Conservation (phyloP, 2,797 vertebrate genomes). For the Pseudopleuronectes americanus region DNA sequence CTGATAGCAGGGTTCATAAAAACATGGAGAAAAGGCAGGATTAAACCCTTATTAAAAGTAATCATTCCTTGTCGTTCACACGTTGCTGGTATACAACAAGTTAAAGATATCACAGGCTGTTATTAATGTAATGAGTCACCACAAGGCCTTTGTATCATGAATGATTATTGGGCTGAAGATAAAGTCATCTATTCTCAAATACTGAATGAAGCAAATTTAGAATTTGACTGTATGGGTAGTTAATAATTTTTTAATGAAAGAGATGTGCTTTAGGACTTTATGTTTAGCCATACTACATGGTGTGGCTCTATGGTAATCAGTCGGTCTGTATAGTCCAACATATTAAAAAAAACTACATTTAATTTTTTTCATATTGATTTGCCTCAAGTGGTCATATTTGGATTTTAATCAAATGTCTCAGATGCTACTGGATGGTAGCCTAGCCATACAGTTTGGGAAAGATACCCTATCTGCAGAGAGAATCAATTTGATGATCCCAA, state of each 20-base stretch:
- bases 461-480: neutral
- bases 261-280: neutral
- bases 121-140: constrained; percentile 48
- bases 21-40: constrained; percentile 47
- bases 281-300: neutral
- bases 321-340: neutral
- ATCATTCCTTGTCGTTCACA: constrained; percentile 43
- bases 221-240: neutral
- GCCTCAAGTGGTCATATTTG: neutral
- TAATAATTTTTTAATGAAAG: neutral
- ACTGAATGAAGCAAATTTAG: constrained; percentile 12
- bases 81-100: constrained; percentile 36
- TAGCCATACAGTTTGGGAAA: neutral
- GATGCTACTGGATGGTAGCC: neutral
- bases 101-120: constrained; percentile 20
- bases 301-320: neutral
- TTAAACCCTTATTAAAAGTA: constrained; percentile 63
- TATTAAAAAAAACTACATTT: neutral
- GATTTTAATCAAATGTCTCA: neutral
- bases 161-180: constrained; percentile 27
- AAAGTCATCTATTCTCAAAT: constrained; percentile 27
- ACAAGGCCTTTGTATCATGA: constrained; percentile 43
- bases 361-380: neutral
- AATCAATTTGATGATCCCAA: too few relatives aligned
- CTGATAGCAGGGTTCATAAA: constrained; percentile 50